These are phyloP conservation scores for Psephotus haematonotus DNA, from an alignment of 2,113 vertebrate species.

Conservation along the genomic window DNA sequence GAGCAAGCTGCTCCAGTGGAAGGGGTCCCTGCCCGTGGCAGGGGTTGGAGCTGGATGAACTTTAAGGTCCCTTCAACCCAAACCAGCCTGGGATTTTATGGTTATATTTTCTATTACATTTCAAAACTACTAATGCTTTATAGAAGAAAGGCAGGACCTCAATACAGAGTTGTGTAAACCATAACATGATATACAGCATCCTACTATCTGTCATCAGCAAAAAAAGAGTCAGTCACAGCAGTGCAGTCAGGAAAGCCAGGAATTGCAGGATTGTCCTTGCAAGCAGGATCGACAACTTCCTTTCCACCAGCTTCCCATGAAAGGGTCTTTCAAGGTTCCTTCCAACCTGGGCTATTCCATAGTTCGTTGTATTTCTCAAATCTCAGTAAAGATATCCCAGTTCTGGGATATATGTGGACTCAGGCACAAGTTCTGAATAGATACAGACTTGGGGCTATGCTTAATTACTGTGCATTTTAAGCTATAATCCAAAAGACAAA, in stretches of 20 bases:
- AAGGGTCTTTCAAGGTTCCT: neutral
- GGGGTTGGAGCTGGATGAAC: neutral
- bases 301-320: neutral
- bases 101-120: neutral
- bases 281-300: neutral
- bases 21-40: neutral
- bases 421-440: neutral
- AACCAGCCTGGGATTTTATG: neutral
- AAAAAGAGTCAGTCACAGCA: neutral
- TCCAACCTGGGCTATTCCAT: neutral
- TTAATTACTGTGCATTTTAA: neutral
- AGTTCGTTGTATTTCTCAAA: neutral
- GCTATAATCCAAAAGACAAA: neutral
- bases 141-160: neutral
- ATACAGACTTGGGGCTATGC: neutral
- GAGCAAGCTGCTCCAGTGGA: neutral
- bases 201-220: neutral
- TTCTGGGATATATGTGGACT: neutral
- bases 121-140: neutral
- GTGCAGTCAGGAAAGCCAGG: neutral
- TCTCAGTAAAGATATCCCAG: neutral
- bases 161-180: neutral
- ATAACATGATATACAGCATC: neutral
- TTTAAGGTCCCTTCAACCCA: neutral
- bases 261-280: neutral